A percentile compares a stretch with the other conserved stretches of the same genome.
phyloP scores from a whole-genome alignment of 2,797 vertebrate species.

The Thaleichthys pacificus region DNA sequence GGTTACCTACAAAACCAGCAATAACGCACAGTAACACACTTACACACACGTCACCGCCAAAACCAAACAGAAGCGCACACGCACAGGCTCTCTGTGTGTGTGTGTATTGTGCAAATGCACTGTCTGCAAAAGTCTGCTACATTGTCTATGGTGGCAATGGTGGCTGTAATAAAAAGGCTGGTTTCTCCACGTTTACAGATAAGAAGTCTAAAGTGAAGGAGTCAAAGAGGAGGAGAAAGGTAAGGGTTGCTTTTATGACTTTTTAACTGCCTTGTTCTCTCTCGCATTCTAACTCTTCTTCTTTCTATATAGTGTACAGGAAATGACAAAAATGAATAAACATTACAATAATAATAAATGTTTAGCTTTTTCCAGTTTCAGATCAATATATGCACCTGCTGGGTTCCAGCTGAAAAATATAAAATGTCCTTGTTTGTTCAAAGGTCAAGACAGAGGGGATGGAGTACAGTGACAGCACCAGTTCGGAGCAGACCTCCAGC shows the following conservation, averaged over 20 bases:
- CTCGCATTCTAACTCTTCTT: neutral
- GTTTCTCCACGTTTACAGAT: constrained; percentile 66
- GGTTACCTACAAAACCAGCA: neutral
- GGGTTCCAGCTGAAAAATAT: neutral
- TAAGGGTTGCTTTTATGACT: constrained; percentile 51
- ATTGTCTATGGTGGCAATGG: too few species aligned
- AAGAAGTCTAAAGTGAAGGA: constrained; percentile 77
- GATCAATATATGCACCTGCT: neutral
- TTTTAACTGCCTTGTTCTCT: neutral
- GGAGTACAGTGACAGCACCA: constrained; percentile 57
- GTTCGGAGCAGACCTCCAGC: too few species aligned
- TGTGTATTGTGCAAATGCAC: neutral
- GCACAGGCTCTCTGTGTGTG: neutral
- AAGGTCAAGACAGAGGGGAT: constrained; percentile 71
- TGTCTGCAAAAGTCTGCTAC: too few species aligned
- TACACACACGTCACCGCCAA: neutral
- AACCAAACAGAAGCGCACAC: neutral
- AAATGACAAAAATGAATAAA: neutral
- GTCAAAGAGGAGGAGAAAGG: constrained; percentile 76
- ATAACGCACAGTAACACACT: neutral
- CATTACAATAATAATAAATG: too few species aligned
- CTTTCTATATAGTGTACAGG: neutral
- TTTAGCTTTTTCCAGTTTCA: neutral
- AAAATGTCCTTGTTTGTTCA: neutral
- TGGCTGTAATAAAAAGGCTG: neutral